Evolutionary conservation across 2,797 vertebrate species (phyloP).

Genomic region (Denticeps clupeoides): DNA sequence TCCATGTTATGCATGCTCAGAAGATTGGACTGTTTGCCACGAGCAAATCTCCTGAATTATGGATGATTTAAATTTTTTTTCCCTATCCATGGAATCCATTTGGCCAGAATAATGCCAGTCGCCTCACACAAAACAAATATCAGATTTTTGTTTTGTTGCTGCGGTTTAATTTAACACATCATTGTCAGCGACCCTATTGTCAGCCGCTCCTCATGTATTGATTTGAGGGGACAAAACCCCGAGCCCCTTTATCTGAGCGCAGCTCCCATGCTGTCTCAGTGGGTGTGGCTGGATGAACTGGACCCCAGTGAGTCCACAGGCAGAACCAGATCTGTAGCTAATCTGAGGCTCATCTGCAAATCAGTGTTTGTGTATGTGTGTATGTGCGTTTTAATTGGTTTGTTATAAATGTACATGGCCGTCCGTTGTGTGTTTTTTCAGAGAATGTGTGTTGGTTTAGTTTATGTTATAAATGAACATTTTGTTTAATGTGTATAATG

Average conservation of each 20-base stretch:
- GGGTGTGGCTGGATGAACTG: too few species aligned
- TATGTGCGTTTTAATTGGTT: too few species aligned
- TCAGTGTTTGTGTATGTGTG: too few species aligned
- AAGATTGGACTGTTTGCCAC: conserved; percentile 54
- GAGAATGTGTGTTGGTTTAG: too few species aligned
- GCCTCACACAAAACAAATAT: conserved; percentile 51
- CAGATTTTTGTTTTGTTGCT: conserved; percentile 48
- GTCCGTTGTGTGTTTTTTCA: too few species aligned
- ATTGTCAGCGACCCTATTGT: conserved; percentile 24
- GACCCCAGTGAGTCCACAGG: too few species aligned
- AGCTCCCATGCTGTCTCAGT: too few species aligned
- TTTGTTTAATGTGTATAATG: too few species aligned
- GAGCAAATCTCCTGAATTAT: conserved; percentile 60
- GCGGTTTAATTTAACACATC: conserved; percentile 44
- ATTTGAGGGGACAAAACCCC: neutral
- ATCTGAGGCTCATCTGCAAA: too few species aligned
- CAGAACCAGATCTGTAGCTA: too few species aligned
- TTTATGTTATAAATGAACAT: too few species aligned
- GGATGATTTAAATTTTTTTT: conserved; percentile 53
- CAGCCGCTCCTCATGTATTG: neutral
- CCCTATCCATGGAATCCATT: conserved; percentile 54
- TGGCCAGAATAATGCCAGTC: conserved; percentile 46
- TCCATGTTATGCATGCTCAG: conserved; percentile 46
- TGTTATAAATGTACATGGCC: too few species aligned
- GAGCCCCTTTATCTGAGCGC: neutral